Evolutionary conservation across 2,888 invertebrate species (phyloP).

Genomic region (Dryobota labecula): DNA sequence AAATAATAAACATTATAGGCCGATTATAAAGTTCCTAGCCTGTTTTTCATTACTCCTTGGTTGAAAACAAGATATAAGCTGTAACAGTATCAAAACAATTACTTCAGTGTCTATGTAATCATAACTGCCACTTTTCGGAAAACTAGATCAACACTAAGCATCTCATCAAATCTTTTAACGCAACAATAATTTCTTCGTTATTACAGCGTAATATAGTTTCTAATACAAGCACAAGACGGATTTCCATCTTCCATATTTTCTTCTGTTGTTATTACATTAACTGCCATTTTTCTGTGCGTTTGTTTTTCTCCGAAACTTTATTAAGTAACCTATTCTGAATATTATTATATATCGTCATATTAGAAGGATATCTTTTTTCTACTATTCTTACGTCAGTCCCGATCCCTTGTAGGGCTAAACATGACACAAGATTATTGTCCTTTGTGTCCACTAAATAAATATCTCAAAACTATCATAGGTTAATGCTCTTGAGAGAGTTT

Average conservation of each 20-base stretch:
- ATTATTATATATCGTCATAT: not conserved
- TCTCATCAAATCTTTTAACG: not conserved
- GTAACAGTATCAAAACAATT: not conserved
- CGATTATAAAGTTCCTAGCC: not conserved
- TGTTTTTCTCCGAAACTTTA: slow-evolving; percentile 22
- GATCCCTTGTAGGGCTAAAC: slow-evolving; percentile 22
- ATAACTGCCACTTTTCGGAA: not conserved
- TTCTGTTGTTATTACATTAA: slow-evolving; percentile 33
- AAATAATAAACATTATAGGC: no score
- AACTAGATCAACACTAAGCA: not conserved
- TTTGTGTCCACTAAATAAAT: slow-evolving; percentile 44
- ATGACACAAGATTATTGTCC: slow-evolving; percentile 33
- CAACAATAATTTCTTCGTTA: slow-evolving; percentile 36
- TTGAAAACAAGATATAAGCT: not conserved
- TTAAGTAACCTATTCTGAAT: no score
- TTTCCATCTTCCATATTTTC: slow-evolving; percentile 15
- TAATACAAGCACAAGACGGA: slow-evolving; percentile 13
- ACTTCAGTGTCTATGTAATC: not conserved
- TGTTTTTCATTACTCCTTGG: not conserved
- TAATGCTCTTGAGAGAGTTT: slow-evolving; percentile 46
- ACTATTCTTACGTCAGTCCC: slow-evolving; percentile 17
- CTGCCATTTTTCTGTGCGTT: slow-evolving; percentile 20
- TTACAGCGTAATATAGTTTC: slow-evolving; percentile 28
- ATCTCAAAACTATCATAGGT: slow-evolving; percentile 50
- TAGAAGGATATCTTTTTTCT: slow-evolving; percentile 6